Conservation (phyloP, 2,797 vertebrate genomes). For the Siniperca obscura region DNA sequence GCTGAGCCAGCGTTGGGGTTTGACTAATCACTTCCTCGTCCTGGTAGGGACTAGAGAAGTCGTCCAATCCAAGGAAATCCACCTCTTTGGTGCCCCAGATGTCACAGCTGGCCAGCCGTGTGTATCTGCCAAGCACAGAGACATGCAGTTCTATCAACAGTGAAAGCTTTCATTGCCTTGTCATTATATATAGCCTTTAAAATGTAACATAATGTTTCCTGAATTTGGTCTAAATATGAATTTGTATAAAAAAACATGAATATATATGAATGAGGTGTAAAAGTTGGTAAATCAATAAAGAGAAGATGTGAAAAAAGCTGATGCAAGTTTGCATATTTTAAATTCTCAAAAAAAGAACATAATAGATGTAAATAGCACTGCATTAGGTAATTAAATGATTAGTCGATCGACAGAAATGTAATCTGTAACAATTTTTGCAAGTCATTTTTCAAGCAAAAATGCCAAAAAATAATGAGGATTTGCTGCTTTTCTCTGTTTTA, state of each 20-base stretch:
- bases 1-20: conserved; percentile 96
- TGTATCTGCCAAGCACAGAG: conserved; percentile 84
- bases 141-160: conserved; percentile 18
- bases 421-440: too few relatives aligned
- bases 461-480: background rate
- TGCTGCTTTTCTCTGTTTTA: background rate
- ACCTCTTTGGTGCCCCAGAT: conserved; percentile 99
- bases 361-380: too few relatives aligned
- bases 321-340: background rate
- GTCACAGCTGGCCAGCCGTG: conserved; percentile 96
- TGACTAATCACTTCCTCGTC: conserved; percentile 97
- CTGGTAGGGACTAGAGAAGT: conserved; percentile 98
- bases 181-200: background rate
- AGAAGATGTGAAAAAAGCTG: background rate
- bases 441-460: too few relatives aligned
- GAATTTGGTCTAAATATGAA: background rate
- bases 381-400: too few relatives aligned
- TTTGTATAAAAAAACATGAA: background rate
- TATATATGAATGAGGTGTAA: too few relatives aligned
- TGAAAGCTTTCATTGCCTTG: background rate
- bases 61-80: conserved; percentile 97
- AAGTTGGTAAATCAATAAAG: too few relatives aligned
- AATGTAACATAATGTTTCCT: background rate
- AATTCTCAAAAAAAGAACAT: too few relatives aligned
- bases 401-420: too few relatives aligned